A percentile compares a stretch with the other conserved stretches of the same genome.
These are phyloP conservation scores for Drosophila yakuba DNA, from an alignment of 1,140 invertebrate species.

Conservation along the genomic window DNA sequence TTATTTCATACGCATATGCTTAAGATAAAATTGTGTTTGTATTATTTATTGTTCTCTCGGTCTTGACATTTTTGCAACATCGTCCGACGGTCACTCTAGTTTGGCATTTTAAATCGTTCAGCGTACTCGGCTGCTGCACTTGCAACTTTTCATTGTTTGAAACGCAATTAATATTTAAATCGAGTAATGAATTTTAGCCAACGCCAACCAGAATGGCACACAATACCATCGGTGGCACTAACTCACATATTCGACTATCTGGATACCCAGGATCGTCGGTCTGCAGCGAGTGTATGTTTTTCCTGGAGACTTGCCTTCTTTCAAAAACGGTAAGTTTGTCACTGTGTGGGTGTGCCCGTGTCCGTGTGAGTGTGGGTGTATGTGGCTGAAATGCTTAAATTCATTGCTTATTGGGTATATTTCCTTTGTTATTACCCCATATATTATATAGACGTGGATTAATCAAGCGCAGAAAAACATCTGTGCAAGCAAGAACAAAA, in stretches of 20 bases:
- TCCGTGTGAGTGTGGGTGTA: slow-evolving; percentile 6
- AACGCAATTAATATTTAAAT: slow-evolving; percentile 47
- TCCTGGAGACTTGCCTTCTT: slow-evolving; percentile 78
- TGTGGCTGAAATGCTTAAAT: slow-evolving; percentile 25
- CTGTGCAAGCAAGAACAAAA: slow-evolving; percentile 12
- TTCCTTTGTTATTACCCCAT: slow-evolving; percentile 18
- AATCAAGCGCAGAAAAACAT: slow-evolving; percentile 22
- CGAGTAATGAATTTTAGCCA: slow-evolving; percentile 71
- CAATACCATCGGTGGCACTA: slow-evolving; percentile 74
- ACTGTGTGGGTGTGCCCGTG: slow-evolving; percentile 3
- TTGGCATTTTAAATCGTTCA: slow-evolving; percentile 8
- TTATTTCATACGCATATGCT: background rate
- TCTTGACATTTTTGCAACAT: slow-evolving; percentile 1
- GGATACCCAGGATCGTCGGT: slow-evolving; percentile 53
- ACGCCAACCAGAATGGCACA: slow-evolving; percentile 76
- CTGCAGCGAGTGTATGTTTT: slow-evolving; percentile 74
- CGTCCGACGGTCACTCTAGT: background rate
- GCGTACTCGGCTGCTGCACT: slow-evolving; percentile 30
- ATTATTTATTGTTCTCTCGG: background rate
- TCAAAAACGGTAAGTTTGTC: slow-evolving; percentile 77
- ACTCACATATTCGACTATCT: slow-evolving; percentile 78
- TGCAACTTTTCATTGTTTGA: slow-evolving; percentile 49
- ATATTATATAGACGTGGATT: slow-evolving; percentile 23
- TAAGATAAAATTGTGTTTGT: background rate
- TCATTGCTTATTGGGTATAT: slow-evolving; percentile 18